Conservation (phyloP, 2,888 invertebrate species). For the Pachydiplax longipennis region DNA sequence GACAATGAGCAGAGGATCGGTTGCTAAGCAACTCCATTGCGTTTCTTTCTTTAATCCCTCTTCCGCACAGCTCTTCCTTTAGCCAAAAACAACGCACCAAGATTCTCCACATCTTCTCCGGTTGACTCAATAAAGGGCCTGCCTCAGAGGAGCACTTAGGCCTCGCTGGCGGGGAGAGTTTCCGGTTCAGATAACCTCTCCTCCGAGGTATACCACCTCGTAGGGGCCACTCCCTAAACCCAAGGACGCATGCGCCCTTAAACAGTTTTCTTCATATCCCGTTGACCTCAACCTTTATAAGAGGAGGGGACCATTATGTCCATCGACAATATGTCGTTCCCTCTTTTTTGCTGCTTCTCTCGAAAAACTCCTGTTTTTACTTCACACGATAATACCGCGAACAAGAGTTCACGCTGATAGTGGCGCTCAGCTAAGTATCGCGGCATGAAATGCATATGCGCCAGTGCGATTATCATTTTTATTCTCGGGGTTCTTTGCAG, state of each 20-base stretch:
- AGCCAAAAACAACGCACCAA: background rate
- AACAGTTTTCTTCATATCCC: background rate
- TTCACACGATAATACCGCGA: background rate
- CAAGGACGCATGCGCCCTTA: background rate
- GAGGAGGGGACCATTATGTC: background rate
- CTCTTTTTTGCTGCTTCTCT: background rate
- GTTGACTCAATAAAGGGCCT: conserved; percentile 43
- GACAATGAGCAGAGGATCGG: conserved; percentile 29
- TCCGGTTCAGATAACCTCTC: conserved; percentile 10
- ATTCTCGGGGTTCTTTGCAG: too few relatives aligned
- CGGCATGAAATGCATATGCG: background rate
- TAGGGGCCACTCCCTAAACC: background rate
- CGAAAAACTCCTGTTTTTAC: background rate
- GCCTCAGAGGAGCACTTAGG: conserved; percentile 42
- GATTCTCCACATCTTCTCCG: background rate
- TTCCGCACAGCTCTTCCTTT: background rate
- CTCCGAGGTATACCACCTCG: background rate
- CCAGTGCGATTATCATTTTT: too few relatives aligned
- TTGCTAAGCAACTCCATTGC: conserved; percentile 9
- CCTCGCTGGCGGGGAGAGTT: conserved; percentile 37
- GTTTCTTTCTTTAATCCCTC: background rate
- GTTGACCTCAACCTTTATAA: background rate
- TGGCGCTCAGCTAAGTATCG: background rate
- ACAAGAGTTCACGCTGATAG: background rate
- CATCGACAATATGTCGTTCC: background rate